Evolutionary conservation across 1,140 invertebrate species (phyloP), one percentile per base, ranked within the genome.

Genomic region (Charaxes varanes): DNA sequence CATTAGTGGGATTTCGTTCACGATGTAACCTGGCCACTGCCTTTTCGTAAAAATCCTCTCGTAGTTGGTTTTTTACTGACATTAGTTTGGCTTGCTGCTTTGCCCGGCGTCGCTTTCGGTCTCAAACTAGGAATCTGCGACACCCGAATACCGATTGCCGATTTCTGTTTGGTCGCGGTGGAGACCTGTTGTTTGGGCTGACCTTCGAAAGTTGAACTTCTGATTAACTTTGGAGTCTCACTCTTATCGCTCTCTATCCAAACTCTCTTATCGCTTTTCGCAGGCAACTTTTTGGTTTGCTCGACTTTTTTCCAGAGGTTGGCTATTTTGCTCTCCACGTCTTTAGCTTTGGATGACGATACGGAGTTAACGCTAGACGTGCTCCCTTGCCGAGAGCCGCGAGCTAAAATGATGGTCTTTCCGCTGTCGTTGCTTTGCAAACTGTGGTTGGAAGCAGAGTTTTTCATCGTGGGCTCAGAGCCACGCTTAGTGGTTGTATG

Each of bases 281-380:
- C 72, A 18, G 87, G 85, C 42, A 88, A 87, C 34, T 86, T 89
- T 26, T 90, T 90, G n/a, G 79, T 89, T 18, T 94, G 90, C 59
- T 94, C 93, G 1, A 92, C 91, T 57, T 89, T 91, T 55, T 94
- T 96, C 94, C 94, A 96, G 6, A 97, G 84, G 61, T 88, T 93
- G 1, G 94, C 93, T 22, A 97, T 95, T 69, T 94, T 95, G 70
- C 94, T 96, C 1, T 92, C 90, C 1, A 93, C 90, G 46, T 93
- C 91, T 60, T 91, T 91, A 6, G 89, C 84, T 2, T 82, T 82
- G 18, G 81, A 67, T 51, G 76, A 86, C 6, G 85, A 65, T 18
- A 82, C 85, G 0, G 88, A 88, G 49, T 89, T 88, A 37, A 92
- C 81, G 64, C 89, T 87, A 14, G 89, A 85, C 59, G 85, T 62